Base-by-base conservation (phyloP, 2,888 invertebrate species). In the Hyposoter didymator region DNA sequence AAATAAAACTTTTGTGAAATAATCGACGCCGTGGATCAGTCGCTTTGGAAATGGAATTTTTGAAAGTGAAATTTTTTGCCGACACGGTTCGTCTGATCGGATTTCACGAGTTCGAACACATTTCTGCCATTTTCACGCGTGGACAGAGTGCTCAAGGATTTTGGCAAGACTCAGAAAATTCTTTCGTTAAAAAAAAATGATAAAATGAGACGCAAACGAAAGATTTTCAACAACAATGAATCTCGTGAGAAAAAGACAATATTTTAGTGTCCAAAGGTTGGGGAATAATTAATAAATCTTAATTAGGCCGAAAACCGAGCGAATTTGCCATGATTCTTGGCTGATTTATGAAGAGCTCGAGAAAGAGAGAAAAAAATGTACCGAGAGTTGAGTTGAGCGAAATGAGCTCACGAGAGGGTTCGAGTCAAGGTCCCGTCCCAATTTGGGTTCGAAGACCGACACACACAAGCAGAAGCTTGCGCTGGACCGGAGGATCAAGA, bases 361-460 rank as follows among this genome's bases (percentile, higher is more conserved):
- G 32, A 64, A 22, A 67, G 52, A 22, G 66, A 49, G 45, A 32
- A 45, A 69, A 66, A 55, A 55, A 49, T 35, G n/a, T 66, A 47
- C 47, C 59, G 75, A 35, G 22, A 55, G 67, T 10, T 6, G 70
- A 45, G 22, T 72, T 28, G 70, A 39, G 74, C 22, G 47, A 64
- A 75, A 85, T 82, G 81, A 87, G 87, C 86, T 76, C 79, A 73
- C 75, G 83, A 74, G 78, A 75, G 82, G 82, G 84, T 82, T 75
- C 88, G 90, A 91, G 91, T 92, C 92, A 92, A 92, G 92, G 92
- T 88, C 88, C 88, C 87, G 92, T 90, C 89, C 92, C 90, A 92
- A 91, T 91, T 92, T 84, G 89, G 87, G 92, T 92, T 92, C 92
- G 89, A 91, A 91, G 92, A 92, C 92, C 91, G 89, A 88, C 78